Conservation (phyloP, 2,888 invertebrate genomes). For the Acanthosepion esculentum region DNA sequence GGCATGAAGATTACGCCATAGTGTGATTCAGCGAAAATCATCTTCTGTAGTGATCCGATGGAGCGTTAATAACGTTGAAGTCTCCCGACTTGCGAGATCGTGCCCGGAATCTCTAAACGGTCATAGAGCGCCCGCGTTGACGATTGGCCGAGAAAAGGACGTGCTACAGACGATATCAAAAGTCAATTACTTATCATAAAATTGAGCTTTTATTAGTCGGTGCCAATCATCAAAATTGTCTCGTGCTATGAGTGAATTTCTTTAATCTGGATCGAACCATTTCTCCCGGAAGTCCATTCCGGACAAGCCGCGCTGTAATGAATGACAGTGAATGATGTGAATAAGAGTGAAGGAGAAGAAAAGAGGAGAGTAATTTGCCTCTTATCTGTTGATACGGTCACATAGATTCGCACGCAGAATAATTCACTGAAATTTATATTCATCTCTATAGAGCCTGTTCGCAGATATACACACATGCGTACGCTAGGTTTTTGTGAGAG, state of each 20-base stretch:
- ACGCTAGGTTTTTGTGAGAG: neutral
- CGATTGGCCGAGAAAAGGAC: neutral
- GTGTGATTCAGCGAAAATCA: neutral
- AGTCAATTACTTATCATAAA: conserved; percentile 33
- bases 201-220: neutral
- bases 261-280: neutral
- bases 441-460: no score
- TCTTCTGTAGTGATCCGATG: neutral
- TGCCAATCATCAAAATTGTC: conserved; percentile 3
- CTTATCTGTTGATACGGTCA: no score
- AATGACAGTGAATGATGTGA: neutral
- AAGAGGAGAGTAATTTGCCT: neutral
- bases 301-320: neutral
- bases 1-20: neutral
- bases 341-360: neutral
- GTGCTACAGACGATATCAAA: conserved; percentile 8
- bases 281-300: neutral
- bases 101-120: neutral
- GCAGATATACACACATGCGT: neutral
- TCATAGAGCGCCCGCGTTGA: neutral
- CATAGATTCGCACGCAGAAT: no score
- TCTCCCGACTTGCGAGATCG: conserved; percentile 4
- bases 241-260: neutral
- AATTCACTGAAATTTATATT: neutral
- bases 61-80: neutral